Base-by-base conservation (phyloP, 2,888 invertebrate species). In the Dromius quadrimaculatus region DNA sequence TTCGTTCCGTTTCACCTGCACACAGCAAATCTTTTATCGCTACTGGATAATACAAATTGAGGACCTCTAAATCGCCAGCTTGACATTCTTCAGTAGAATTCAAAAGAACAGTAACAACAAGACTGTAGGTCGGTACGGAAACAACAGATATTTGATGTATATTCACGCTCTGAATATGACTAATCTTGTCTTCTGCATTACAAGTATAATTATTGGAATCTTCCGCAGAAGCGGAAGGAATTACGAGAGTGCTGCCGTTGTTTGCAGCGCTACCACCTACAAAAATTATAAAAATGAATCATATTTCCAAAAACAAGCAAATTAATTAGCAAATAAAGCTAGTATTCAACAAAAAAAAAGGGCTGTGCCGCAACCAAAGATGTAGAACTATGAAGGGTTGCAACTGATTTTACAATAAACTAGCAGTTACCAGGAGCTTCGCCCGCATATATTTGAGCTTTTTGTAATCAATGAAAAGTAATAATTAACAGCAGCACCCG, bases 151-250 rank as follows among this genome's bases (percentile, higher is more conserved):
- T 23, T 65, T 79, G 78, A 72, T 82, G 82, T n/a, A 74, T 72
- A 8, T 54, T 23, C 8, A 28, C 17, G 13, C 11, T 13, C 13
- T 54, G 23, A 2, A 11, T 15, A 8, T 54, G 28, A 8, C 5
- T 28, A 3, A 0, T 15, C 1, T 9, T 72, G 6, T 71, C 74
- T 11, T 71, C 47, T 4, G 9, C 54, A 4, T 74, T 57, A 19
- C 83, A 83, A 2, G 81, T 81, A 71, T 83, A 83, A 72, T 82
- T 82, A 2, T 82, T 81, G 13, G 78, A 76, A 61, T 81, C 79
- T 73, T 80, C 79, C 9, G 79, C 75, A 20, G 78, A 74, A 2
- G 80, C 75, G 41, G 23, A n/a, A 8, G 9, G 36, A 9, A 62
- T 38, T 6, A 57, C 38, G 17, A 66, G 23, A 1, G 23, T 22